These are phyloP conservation scores for Tetragnatha versicolor DNA, from an alignment of 1,140 invertebrate genomes.

Conservation along the genomic window DNA sequence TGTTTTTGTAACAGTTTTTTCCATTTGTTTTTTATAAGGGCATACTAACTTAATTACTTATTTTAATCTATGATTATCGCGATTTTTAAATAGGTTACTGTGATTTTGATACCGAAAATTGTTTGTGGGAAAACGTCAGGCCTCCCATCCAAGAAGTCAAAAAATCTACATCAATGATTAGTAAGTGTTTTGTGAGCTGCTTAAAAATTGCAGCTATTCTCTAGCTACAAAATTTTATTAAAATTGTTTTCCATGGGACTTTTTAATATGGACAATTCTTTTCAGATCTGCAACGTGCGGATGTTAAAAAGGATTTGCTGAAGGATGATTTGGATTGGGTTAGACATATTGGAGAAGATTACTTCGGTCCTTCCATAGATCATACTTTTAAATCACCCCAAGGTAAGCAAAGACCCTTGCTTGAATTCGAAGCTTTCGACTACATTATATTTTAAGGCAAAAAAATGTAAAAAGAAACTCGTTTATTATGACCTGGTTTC, in stretches of 20 bases:
- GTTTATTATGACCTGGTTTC: no score
- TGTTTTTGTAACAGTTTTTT: neutral
- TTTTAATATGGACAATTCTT: neutral
- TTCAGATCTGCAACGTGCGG: slow-evolving; percentile 6
- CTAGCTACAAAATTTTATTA: neutral
- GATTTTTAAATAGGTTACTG: slow-evolving; percentile 20
- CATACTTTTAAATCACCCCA: slow-evolving; percentile 32
- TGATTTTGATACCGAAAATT: slow-evolving; percentile 51
- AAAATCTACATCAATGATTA: no score
- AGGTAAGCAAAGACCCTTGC: no score
- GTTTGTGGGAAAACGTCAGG: slow-evolving; percentile 50
- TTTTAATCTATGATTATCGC: neutral
- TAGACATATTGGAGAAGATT: slow-evolving; percentile 30
- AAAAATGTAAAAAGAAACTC: no score
- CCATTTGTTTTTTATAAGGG: neutral
- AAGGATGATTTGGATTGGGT: slow-evolving; percentile 52
- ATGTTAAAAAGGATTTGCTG: slow-evolving; percentile 20
- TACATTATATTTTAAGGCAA: no score
- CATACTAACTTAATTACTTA: neutral
- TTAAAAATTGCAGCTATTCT: neutral
- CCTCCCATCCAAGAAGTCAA: neutral
- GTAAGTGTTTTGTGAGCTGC: neutral
- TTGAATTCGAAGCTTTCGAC: no score
- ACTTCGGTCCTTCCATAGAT: slow-evolving; percentile 43
- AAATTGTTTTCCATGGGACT: neutral